Base-by-base conservation (phyloP, 2,888 invertebrate genomes). In the Microplitis manilae region DNA sequence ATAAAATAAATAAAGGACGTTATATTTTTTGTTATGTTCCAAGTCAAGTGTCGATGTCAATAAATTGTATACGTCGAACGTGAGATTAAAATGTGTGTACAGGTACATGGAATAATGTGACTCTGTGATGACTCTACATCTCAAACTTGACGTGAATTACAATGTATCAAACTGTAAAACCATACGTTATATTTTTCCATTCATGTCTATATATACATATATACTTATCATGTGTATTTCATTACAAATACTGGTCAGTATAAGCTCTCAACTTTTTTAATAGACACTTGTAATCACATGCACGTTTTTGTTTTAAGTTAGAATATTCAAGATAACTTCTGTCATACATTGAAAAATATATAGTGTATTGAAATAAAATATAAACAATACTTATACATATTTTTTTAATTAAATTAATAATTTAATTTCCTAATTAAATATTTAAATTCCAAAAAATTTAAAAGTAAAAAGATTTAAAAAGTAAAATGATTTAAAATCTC, bases 41-140 rank as follows among this genome's bases (percentile, higher is more conserved):
- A 50, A 50, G 50, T 50, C 50, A 50, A 50, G 50, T 50, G 50
- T 50, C 50, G 50, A 50, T 50, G 50, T 50, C 50, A 50, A 50
- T 50, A 50, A 50, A 50, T 50, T 50, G 50, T 50, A 50, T 50
- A 50, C 50, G 50, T 50, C 50, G 13, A 50, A 50, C 50, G 50
- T 50, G 50, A 50, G 50, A 50, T 50, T 50, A 50, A 50, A 50
- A 50, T 50, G 50, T 50, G 50, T 50, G 50, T 13, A 50, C 50
- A 50, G 13, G 50, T 50, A 50, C 50, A 50, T 50, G 50, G 50
- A 50, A 50, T 50, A 50, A 50, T 50, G 50, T 50, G 50, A 50
- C 50, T 50, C 50, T 50, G 50, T 50, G 50, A 50, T 50, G 50
- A 50, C 50, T 50, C 50, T 50, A 50, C 50, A 50, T 50, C 50